These are phyloP conservation scores for Ametastegia equiseti DNA, from an alignment of 2,888 invertebrate genomes.

Conservation along the genomic window DNA sequence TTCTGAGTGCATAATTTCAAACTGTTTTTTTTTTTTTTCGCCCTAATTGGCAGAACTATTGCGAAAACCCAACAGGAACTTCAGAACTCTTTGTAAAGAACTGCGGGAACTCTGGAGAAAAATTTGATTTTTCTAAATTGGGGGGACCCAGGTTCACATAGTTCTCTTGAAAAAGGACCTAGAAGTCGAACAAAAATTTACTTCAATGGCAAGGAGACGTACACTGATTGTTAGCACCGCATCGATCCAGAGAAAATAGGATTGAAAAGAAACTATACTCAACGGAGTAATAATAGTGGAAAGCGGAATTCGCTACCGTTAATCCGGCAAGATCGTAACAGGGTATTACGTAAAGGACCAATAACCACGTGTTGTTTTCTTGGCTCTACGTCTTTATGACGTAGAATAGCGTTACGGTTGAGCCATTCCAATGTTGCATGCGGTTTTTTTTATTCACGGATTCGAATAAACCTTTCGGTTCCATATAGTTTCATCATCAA, in stretches of 20 bases:
- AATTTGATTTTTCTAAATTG: too few species aligned
- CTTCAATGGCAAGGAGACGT: neutral
- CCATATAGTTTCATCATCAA: neutral
- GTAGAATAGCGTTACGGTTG: neutral
- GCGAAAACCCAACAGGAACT: too few species aligned
- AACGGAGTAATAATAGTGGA: neutral
- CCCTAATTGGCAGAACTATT: too few species aligned
- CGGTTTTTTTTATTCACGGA: neutral
- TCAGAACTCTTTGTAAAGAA: too few species aligned
- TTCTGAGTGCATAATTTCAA: too few species aligned
- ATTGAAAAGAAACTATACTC: neutral
- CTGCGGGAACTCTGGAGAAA: too few species aligned
- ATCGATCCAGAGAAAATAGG: neutral
- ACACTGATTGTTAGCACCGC: neutral
- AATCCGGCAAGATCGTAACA: constrained; percentile 11
- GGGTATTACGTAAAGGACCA: constrained; percentile 3
- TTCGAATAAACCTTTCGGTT: neutral
- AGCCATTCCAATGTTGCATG: neutral
- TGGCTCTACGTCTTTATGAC: neutral
- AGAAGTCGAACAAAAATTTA: neutral
- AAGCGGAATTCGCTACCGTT: neutral
- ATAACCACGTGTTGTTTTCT: neutral
- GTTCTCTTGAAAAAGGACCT: too few species aligned
- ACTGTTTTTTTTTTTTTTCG: too few species aligned
- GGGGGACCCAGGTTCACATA: too few species aligned